These are phyloP conservation scores for Melanotaenia duboulayi DNA, from an alignment of 2,113 vertebrate species.

Conservation along the genomic window DNA sequence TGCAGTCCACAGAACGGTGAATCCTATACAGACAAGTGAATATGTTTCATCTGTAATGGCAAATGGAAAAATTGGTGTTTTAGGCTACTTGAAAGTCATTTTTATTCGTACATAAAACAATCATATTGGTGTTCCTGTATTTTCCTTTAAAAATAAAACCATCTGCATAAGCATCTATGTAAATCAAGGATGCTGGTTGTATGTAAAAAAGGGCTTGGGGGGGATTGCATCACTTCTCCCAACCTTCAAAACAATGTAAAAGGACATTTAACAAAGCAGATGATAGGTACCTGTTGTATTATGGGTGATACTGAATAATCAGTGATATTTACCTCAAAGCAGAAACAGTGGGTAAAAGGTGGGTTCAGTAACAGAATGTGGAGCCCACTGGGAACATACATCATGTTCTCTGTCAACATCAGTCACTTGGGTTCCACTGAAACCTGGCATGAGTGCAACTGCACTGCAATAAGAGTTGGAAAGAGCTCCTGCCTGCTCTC, in stretches of 20 bases:
- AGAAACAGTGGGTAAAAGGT: not conserved
- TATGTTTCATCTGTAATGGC: not conserved
- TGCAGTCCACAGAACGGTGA: not conserved
- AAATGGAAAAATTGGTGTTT: constrained; percentile 5
- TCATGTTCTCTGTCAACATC: constrained; percentile 23
- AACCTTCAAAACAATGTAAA: constrained; percentile 28
- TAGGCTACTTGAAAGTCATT: not conserved
- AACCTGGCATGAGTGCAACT: constrained; percentile 49
- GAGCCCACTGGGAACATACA: constrained; percentile 17
- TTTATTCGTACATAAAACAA: constrained; percentile 5
- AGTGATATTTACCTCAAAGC: constrained; percentile 22
- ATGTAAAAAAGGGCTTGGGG: not conserved
- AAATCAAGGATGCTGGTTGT: constrained; percentile 8
- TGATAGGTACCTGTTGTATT: constrained; percentile 4
- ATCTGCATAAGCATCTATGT: not conserved
- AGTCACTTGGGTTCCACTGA: constrained; percentile 35
- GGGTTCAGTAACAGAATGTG: constrained; percentile 11
- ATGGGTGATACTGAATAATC: constrained; percentile 19
- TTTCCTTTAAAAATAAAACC: constrained; percentile 14
- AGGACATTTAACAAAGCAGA: not conserved
- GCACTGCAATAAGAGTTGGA: constrained; percentile 24
- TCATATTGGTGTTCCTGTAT: not conserved
- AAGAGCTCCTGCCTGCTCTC: constrained; percentile 21
- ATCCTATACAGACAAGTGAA: constrained; percentile 11
- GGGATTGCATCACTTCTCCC: not conserved